These are phyloP conservation scores for Simalia tracyae DNA, from an alignment of 2,797 vertebrate genomes.

Conservation along the genomic window DNA sequence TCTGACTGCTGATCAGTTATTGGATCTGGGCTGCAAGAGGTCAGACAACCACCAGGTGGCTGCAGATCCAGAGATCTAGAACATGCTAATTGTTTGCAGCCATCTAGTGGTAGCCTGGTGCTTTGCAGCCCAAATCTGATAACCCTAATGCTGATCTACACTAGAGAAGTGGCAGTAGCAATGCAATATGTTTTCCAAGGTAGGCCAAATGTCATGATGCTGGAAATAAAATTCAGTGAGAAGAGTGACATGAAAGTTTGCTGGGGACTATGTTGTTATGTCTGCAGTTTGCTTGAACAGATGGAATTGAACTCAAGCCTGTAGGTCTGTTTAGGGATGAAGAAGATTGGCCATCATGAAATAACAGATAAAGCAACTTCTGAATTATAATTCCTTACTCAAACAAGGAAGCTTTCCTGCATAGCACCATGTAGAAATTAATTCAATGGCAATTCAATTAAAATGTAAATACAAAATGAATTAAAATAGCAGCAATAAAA, in stretches of 20 bases:
- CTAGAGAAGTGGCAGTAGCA: neutral
- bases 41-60: neutral
- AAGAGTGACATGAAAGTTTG: neutral
- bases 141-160: neutral
- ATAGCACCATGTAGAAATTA: neutral
- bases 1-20: neutral
- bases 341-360: neutral
- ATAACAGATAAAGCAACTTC: neutral
- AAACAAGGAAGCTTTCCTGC: neutral
- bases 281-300: neutral
- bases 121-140: neutral
- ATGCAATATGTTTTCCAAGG: neutral
- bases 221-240: neutral
- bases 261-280: neutral
- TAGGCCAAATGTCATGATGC: neutral
- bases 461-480: neutral
- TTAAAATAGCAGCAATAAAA: neutral
- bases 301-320: neutral
- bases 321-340: neutral
- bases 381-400: neutral
- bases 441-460: neutral
- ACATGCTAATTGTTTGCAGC: neutral
- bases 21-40: neutral
- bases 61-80: neutral
- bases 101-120: neutral